Base-by-base conservation (phyloP, 2,797 vertebrate species). In the Sciurus vulgaris region DNA sequence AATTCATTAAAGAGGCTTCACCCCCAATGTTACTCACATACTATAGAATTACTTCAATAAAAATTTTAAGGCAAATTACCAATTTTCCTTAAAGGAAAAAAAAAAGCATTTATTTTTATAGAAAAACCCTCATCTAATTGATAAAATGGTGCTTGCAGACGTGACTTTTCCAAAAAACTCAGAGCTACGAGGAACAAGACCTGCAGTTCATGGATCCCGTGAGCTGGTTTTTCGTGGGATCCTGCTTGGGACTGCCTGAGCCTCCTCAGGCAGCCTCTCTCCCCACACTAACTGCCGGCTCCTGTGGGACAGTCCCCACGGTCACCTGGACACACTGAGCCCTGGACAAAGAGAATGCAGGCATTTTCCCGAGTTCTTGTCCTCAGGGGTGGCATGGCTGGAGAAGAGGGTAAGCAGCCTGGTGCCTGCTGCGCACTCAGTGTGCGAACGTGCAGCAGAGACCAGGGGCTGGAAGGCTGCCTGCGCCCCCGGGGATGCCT, bases 21-120 rank as follows among this genome's bases (percentile, higher is more conserved):
- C 97, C 96, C 94, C 83, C 86, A 79, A 85, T 56, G 61, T 92
- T 96, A 96, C 96, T 96, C 94, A 93, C 89, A 95, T 51, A 96
- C 95, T 95, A 96, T 38, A 89, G 96, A 97, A 96, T 89, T 63
- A 93, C 93, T 96, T 96, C 93, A 95, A 84, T 96, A 93, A 96
- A 93, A 91, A 20, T 30, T n/a, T 91, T 86, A 87, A 94, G 92
- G 94, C 96, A 96, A 96, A 93, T 96, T 86, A 94, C 69, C 95
- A 83, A 95, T 94, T 96, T 96, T 86, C 87, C 95, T 93, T 89
- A 88, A 95, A 95, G 87, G 38, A 38, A 26, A 76, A 59, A 61
- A 89, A 85, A 70, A 65, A 74, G 67, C 69, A 81, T 86, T 86
- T 78, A 70, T 96, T 97, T 96, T 94, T 49, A 69, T 20, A 22